phyloP scores from a whole-genome alignment of 2,113 vertebrate genomes.

The Oncorhynchus keta region DNA sequence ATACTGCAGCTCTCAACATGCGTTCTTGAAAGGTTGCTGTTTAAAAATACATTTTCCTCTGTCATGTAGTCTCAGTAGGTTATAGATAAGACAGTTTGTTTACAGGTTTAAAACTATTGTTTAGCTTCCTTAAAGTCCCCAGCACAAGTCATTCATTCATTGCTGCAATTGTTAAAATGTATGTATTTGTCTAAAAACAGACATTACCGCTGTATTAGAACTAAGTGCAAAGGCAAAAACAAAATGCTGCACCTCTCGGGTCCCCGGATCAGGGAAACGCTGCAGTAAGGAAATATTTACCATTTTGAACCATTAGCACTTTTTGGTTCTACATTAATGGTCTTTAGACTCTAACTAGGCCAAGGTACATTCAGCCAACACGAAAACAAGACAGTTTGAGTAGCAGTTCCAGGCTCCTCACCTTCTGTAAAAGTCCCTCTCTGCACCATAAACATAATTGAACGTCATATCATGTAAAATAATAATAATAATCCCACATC shows the following conservation, averaged over 20 bases:
- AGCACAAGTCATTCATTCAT: too few species aligned
- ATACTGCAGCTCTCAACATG: constrained; percentile 12
- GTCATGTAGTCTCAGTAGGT: background rate
- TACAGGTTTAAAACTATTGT: background rate
- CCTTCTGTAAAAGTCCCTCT: constrained; percentile 23
- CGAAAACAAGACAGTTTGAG: background rate
- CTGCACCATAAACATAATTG: constrained; percentile 55
- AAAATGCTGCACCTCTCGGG: too few species aligned
- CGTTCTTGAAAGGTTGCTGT: background rate
- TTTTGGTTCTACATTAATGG: too few species aligned
- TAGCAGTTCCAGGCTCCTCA: constrained; percentile 16
- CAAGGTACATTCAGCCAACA: background rate
- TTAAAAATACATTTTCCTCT: background rate
- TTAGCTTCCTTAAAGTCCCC: too few species aligned
- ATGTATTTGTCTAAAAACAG: too few species aligned
- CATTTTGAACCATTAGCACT: too few species aligned
- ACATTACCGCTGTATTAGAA: too few species aligned
- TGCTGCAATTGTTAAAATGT: too few species aligned
- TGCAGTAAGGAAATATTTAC: too few species aligned
- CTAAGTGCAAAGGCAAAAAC: too few species aligned
- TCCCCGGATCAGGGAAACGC: too few species aligned
- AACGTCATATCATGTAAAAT: constrained; percentile 46
- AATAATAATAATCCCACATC: constrained; percentile 40
- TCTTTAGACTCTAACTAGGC: too few species aligned
- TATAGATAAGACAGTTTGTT: background rate